phyloP scores from a whole-genome alignment of 2,888 invertebrate species.

The Nycteola revayana region DNA sequence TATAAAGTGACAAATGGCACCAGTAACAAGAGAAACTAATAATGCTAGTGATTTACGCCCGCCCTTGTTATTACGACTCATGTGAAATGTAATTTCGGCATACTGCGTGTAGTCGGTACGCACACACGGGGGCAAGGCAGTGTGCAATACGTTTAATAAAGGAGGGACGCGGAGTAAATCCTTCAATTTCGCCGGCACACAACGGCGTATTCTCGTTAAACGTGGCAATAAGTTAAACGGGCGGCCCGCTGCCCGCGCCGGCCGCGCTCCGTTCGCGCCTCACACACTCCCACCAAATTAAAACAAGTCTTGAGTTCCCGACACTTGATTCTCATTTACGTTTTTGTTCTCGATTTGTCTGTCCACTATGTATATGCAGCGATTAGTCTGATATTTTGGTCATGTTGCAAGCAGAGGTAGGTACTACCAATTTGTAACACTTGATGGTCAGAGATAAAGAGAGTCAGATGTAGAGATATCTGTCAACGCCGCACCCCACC shows the following conservation, averaged over 20 bases:
- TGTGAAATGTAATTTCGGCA: constrained; percentile 81
- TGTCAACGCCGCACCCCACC: too few species aligned
- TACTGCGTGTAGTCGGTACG: constrained; percentile 62
- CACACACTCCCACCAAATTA: constrained; percentile 36
- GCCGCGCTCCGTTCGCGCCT: constrained; percentile 33
- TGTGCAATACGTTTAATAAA: constrained; percentile 82
- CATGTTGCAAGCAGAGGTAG: too few species aligned
- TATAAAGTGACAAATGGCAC: constrained; percentile 72
- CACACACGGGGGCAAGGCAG: constrained; percentile 53
- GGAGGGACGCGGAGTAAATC: constrained; percentile 82
- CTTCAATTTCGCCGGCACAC: constrained; percentile 81
- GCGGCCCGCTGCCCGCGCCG: constrained; percentile 48
- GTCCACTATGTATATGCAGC: too few species aligned
- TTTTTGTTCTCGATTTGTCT: too few species aligned
- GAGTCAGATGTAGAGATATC: too few species aligned
- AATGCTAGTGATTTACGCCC: constrained; percentile 79
- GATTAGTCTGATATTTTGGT: too few species aligned
- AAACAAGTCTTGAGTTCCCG: constrained; percentile 62
- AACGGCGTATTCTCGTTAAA: constrained; percentile 81
- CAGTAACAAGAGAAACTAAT: constrained; percentile 78
- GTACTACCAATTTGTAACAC: too few species aligned
- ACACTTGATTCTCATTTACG: constrained; percentile 21
- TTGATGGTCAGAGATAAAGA: too few species aligned
- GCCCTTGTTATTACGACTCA: constrained; percentile 82
- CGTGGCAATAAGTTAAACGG: constrained; percentile 82